These are phyloP conservation scores for Haplochromis burtoni DNA, from an alignment of 2,113 vertebrate species.

Conservation along the genomic window DNA sequence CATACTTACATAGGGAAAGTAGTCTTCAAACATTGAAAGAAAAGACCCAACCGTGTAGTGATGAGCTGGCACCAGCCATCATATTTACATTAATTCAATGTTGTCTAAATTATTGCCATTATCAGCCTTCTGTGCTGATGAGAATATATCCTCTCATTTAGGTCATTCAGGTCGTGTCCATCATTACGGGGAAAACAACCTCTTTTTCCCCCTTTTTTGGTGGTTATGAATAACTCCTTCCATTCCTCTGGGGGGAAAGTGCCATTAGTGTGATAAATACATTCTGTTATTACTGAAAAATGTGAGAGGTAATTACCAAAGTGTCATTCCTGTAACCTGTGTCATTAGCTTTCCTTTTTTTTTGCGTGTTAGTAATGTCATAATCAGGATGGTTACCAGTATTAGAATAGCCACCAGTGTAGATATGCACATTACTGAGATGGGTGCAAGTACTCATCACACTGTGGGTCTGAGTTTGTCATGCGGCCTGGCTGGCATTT, in stretches of 20 bases:
- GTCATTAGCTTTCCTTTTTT: background rate
- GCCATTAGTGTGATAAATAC: constrained; percentile 4
- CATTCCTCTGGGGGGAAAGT: background rate
- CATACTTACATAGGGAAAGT: background rate
- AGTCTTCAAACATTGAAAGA: background rate
- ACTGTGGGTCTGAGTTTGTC: background rate
- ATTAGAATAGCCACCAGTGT: background rate
- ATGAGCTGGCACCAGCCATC: background rate
- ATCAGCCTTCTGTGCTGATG: background rate
- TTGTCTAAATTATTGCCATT: constrained; percentile 22
- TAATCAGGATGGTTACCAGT: background rate
- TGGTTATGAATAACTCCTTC: background rate
- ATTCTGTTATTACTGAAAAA: background rate
- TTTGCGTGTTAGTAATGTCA: background rate
- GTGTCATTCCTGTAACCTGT: constrained; percentile 19
- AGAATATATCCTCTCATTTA: constrained; percentile 6
- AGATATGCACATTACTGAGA: background rate
- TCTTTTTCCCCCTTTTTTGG: background rate
- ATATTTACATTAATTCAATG: constrained; percentile 1
- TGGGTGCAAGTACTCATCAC: background rate
- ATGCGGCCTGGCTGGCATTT: background rate
- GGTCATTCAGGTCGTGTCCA: background rate
- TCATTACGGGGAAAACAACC: background rate
- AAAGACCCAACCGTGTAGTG: background rate
- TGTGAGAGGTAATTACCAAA: constrained; percentile 11